A percentile compares a stretch with the other conserved stretches of the same genome.
phyloP scores from a whole-genome alignment of 2,113 vertebrate genomes.

The Rafetus swinhoei region DNA sequence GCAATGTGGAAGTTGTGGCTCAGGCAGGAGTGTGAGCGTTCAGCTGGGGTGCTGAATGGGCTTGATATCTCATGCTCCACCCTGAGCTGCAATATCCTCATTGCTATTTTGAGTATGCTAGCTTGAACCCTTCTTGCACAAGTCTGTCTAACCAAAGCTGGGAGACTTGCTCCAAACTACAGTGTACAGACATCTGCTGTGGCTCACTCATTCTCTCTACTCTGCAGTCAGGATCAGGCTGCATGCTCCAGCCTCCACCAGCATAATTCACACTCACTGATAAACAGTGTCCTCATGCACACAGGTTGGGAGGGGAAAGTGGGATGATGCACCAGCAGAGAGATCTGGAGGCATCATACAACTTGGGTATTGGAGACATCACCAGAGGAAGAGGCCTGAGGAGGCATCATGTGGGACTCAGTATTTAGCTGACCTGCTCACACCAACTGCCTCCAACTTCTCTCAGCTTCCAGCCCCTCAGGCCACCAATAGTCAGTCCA shows the following conservation, averaged over 20 bases:
- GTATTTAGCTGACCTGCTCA: no score
- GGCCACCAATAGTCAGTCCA: not conserved
- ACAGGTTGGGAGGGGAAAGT: not conserved
- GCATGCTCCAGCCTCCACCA: not conserved
- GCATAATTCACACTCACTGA: not conserved
- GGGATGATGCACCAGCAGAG: not conserved
- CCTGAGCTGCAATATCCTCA: not conserved
- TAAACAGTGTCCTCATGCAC: not conserved
- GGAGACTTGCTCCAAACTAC: no score
- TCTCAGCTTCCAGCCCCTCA: not conserved
- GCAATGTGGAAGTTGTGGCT: not conserved
- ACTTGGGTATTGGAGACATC: not conserved
- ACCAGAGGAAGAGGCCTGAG: not conserved
- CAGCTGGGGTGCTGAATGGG: no score
- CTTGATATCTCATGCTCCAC: not conserved
- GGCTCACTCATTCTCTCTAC: not conserved
- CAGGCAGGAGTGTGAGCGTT: no score
- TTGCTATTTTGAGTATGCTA: not conserved
- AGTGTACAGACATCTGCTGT: not conserved
- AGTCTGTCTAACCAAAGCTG: not conserved
- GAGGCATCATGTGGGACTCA: not conserved
- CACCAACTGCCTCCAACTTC: not conserved
- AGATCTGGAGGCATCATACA: not conserved
- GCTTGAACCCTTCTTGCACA: not conserved
- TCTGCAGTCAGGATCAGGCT: not conserved